A percentile compares a stretch with the other conserved stretches of the same genome.
phyloP scores from a whole-genome alignment of 2,888 invertebrate genomes.

The Amiota communis region DNA sequence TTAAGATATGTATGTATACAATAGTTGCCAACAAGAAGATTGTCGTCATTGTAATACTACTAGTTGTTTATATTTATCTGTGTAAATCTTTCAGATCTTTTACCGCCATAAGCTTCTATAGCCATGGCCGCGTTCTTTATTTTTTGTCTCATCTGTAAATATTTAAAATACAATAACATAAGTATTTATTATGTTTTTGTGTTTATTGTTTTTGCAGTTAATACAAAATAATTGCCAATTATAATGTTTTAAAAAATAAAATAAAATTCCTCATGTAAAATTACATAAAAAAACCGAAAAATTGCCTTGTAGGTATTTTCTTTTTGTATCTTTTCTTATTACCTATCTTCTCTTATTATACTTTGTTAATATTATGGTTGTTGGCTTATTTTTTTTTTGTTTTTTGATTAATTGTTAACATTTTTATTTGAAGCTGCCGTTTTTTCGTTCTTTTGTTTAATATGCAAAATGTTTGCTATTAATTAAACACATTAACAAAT shows the following conservation, averaged over 20 bases:
- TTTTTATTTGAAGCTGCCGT: conserved; percentile 20
- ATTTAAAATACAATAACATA: too few species aligned
- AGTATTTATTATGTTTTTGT: conserved; percentile 41
- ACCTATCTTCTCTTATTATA: background rate
- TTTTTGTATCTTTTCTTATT: background rate
- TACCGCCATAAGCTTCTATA: conserved; percentile 43
- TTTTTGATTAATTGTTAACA: conserved; percentile 24
- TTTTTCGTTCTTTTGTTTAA: background rate
- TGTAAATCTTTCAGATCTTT: conserved; percentile 46
- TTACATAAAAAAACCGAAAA: too few species aligned
- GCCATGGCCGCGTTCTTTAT: conserved; percentile 50
- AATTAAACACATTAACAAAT: conserved; percentile 3
- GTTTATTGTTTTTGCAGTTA: background rate
- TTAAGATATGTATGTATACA: background rate
- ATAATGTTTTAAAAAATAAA: too few species aligned
- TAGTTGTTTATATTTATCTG: conserved; percentile 24
- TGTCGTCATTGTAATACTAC: conserved; percentile 37
- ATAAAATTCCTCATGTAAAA: too few species aligned
- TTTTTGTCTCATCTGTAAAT: too few species aligned
- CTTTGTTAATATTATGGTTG: conserved; percentile 10
- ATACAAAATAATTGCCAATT: background rate
- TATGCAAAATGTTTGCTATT: conserved; percentile 27
- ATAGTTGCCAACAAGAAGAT: conserved; percentile 3
- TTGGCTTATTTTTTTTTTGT: background rate
- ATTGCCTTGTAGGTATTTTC: conserved; percentile 4